phyloP scores from a whole-genome alignment of 2,888 invertebrate genomes.

The Liopterus haemorrhoidalis region DNA sequence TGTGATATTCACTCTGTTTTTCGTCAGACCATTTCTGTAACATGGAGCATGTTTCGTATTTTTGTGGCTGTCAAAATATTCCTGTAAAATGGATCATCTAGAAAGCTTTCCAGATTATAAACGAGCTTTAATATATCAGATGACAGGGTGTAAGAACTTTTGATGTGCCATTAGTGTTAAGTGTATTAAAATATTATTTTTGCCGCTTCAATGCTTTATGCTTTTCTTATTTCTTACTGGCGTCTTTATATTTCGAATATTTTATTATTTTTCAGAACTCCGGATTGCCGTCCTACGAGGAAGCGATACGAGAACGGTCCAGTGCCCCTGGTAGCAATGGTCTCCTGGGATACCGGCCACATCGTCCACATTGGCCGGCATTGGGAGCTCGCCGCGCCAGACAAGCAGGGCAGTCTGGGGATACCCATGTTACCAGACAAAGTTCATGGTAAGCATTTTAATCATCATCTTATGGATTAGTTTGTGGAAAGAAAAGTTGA shows the following conservation, averaged over 20 bases:
- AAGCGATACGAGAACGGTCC: constrained; percentile 44
- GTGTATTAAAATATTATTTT: too few relatives aligned
- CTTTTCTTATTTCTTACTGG: neutral
- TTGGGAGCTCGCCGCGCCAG: constrained; percentile 39
- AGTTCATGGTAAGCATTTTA: constrained; percentile 46
- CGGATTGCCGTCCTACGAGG: constrained; percentile 49
- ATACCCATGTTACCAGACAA: constrained; percentile 42
- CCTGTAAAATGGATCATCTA: too few relatives aligned
- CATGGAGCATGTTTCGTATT: too few relatives aligned
- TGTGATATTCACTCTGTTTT: too few relatives aligned
- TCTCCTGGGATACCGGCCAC: constrained; percentile 36
- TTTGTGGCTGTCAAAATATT: too few relatives aligned
- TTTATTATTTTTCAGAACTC: constrained; percentile 35
- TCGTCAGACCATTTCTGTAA: too few relatives aligned
- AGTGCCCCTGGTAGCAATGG: constrained; percentile 30
- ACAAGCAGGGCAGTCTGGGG: constrained; percentile 38
- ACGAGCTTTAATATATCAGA: too few relatives aligned
- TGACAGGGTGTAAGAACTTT: too few relatives aligned
- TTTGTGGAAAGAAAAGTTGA: too few relatives aligned
- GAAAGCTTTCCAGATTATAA: too few relatives aligned
- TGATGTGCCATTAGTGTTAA: too few relatives aligned
- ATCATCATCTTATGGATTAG: too few relatives aligned
- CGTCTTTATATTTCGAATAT: neutral
- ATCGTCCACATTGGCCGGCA: constrained; percentile 44
- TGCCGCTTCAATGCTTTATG: constrained; percentile 5